Percentiles rank a stretch among this genome's conserved stretches.
phyloP scores from a whole-genome alignment of 2,113 vertebrate genomes.

The Diadophis punctatus region DNA sequence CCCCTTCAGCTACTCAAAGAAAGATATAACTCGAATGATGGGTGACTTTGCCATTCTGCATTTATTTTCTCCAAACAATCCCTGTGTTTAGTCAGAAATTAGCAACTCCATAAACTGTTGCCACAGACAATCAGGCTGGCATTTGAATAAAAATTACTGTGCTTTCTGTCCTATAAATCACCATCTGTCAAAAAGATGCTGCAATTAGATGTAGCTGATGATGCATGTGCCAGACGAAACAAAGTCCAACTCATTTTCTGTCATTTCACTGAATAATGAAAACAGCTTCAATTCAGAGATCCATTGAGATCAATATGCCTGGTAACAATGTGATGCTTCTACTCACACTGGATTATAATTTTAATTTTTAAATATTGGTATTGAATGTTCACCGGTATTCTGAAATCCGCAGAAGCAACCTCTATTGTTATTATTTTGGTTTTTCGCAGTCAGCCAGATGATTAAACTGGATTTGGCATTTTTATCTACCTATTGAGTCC shows the following conservation, averaged over 20 bases:
- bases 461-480: neutral
- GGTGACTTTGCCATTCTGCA: conserved; percentile 18
- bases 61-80: conserved; percentile 39
- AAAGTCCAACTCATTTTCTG: conserved; percentile 34
- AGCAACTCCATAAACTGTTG: conserved; percentile 10
- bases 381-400: conserved; percentile 8
- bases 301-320: neutral
- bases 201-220: conserved; percentile 17
- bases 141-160: conserved; percentile 1
- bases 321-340: conserved; percentile 6
- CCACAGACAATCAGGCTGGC: neutral
- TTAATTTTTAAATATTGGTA: conserved; percentile 25
- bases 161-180: conserved; percentile 19
- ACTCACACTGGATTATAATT: conserved; percentile 20
- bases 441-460: neutral
- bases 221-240: neutral
- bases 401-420: neutral
- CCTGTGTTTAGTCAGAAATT: conserved; percentile 31
- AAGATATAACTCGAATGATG: neutral
- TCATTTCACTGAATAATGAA: neutral
- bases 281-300: conserved; percentile 26
- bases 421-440: neutral
- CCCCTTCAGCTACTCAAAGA: neutral
- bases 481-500: neutral
- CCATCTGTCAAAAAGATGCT: neutral